Evolutionary conservation across 2,113 vertebrate genomes (phyloP).

Genomic region (Motacilla alba): DNA sequence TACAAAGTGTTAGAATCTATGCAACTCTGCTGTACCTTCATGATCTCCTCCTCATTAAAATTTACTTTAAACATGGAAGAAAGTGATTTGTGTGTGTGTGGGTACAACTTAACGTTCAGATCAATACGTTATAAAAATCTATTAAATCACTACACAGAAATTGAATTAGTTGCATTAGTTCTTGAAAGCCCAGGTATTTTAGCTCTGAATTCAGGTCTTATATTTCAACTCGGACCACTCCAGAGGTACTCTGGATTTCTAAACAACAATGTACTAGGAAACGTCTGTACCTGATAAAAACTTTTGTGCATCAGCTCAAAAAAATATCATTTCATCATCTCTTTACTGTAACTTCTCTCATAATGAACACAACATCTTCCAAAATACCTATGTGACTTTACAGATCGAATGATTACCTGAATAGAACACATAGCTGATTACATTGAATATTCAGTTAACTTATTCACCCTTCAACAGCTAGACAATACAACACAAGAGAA

Average conservation of each 20-base stretch:
- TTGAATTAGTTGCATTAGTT: background rate
- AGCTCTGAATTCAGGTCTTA: background rate
- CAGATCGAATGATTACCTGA: background rate
- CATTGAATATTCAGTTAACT: constrained; percentile 47
- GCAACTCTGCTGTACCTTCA: background rate
- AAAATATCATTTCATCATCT: background rate
- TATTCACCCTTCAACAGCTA: constrained; percentile 33
- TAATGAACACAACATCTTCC: background rate
- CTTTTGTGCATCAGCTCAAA: background rate
- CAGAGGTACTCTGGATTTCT: background rate
- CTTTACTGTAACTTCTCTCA: background rate
- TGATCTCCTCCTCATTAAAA: background rate
- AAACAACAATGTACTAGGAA: background rate
- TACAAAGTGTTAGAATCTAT: background rate
- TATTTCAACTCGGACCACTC: background rate
- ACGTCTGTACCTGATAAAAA: background rate
- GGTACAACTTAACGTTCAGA: background rate
- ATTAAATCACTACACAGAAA: background rate
- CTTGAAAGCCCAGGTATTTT: background rate
- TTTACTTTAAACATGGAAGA: background rate
- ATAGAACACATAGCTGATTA: constrained; percentile 31
- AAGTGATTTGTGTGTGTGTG: background rate
- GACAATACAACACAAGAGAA: background rate
- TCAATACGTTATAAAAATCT: background rate
- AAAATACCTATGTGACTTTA: background rate